These are phyloP conservation scores for Drosophila mulleri DNA, from an alignment of 2,888 invertebrate species.

Conservation along the genomic window DNA sequence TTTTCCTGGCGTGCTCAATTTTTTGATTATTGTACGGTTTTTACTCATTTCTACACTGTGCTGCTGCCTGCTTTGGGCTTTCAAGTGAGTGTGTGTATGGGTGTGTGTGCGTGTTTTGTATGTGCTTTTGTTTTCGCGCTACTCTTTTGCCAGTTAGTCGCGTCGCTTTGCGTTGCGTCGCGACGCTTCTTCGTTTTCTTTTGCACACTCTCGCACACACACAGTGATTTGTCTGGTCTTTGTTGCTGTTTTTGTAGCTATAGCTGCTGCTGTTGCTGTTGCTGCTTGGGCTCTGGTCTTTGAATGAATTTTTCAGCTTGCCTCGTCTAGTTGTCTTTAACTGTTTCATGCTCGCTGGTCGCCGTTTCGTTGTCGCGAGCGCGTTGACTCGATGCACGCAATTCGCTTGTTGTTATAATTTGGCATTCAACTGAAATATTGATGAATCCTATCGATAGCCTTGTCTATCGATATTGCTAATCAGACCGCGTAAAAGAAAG, in stretches of 20 bases:
- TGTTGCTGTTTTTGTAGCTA: constrained; percentile 44
- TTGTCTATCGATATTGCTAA: constrained; percentile 36
- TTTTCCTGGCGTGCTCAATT: constrained; percentile 52
- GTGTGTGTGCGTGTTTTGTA: constrained; percentile 13
- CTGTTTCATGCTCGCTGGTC: constrained; percentile 74
- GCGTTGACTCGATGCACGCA: constrained; percentile 31
- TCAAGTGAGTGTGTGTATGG: constrained; percentile 19
- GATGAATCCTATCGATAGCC: constrained; percentile 31
- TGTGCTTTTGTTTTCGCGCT: constrained; percentile 73
- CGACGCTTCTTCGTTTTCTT: constrained; percentile 74
- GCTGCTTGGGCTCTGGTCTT: constrained; percentile 71
- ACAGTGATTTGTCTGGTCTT: constrained; percentile 63
- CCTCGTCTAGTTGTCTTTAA: constrained; percentile 82
- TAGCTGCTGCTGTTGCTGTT: constrained; percentile 38
- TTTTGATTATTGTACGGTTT: constrained; percentile 73
- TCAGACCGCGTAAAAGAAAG: constrained; percentile 14
- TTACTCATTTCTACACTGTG: constrained; percentile 48
- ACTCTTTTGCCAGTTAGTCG: constrained; percentile 62
- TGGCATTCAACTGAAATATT: constrained; percentile 5
- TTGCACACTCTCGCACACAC: constrained; percentile 48
- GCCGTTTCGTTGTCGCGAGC: constrained; percentile 41
- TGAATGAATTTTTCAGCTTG: constrained; percentile 83
- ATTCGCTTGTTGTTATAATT: constrained; percentile 12
- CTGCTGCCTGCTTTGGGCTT: constrained; percentile 46
- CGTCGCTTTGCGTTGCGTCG: constrained; percentile 38